Percentiles rank a stretch among this genome's conserved stretches.
These are phyloP conservation scores for Mystacides longicornis DNA, from an alignment of 2,888 invertebrate species.

Conservation along the genomic window DNA sequence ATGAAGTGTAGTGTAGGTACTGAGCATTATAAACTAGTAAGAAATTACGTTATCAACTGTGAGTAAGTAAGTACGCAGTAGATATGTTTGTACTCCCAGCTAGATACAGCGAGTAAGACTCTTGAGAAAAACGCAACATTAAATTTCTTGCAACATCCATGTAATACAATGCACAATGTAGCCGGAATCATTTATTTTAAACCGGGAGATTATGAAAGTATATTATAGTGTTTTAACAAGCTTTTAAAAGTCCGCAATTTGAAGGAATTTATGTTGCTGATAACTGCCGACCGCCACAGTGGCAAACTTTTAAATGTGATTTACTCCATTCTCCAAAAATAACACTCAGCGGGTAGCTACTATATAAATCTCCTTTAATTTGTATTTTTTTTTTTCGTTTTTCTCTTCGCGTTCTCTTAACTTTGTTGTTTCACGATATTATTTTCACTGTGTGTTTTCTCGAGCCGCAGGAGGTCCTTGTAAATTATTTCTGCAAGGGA, in stretches of 20 bases:
- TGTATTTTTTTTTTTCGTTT: conserved; percentile 12
- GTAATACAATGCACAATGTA: neutral
- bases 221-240: conserved; percentile 6
- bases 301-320: conserved; percentile 16
- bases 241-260: conserved; percentile 10
- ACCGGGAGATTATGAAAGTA: conserved; percentile 1
- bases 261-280: conserved; percentile 10
- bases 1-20: too few species aligned
- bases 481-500: conserved; percentile 11
- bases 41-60: too few species aligned
- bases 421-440: conserved; percentile 5
- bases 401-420: neutral
- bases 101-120: neutral
- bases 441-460: conserved; percentile 6
- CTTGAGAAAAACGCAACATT: neutral
- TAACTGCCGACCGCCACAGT: conserved; percentile 10
- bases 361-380: conserved; percentile 16
- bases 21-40: too few species aligned
- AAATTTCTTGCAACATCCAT: neutral
- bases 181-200: neutral
- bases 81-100: too few species aligned
- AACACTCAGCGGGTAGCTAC: conserved; percentile 10
- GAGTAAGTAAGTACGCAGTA: too few species aligned
- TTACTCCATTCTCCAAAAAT: conserved; percentile 13
- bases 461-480: conserved; percentile 8